Percentiles rank a stretch among this genome's conserved stretches.
These are phyloP conservation scores for Coryphaenoides rupestris DNA, from an alignment of 2,113 vertebrate species.

Conservation along the genomic window DNA sequence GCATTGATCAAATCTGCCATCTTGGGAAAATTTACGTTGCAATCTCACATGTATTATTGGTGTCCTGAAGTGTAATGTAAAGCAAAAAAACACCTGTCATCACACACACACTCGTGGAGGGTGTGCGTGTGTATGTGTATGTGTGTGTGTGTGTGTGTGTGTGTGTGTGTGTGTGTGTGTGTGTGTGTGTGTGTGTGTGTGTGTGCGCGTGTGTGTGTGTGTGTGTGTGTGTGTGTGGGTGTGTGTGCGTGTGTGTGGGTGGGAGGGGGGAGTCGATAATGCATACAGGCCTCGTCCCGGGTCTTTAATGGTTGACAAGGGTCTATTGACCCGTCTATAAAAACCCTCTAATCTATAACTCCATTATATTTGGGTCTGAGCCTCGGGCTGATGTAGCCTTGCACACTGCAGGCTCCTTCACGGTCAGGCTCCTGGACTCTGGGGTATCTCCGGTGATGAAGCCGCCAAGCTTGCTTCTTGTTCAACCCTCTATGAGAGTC, in stretches of 20 bases:
- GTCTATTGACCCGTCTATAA: constrained; percentile 65
- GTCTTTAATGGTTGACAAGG: constrained; percentile 47
- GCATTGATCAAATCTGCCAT: constrained; percentile 32
- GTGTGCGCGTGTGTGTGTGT: too few species aligned
- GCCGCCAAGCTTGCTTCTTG: too few species aligned
- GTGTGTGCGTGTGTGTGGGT: too few species aligned
- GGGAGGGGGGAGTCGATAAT: constrained; percentile 59
- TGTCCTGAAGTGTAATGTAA: constrained; percentile 44
- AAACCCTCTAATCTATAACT: constrained; percentile 61
- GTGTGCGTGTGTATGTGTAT: too few species aligned
- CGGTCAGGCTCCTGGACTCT: too few species aligned
- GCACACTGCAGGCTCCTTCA: not conserved
- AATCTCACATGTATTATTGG: constrained; percentile 62
- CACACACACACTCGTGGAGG: constrained; percentile 11
- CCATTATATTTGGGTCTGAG: constrained; percentile 56
- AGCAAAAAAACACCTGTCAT: constrained; percentile 41
- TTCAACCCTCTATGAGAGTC: too few species aligned
- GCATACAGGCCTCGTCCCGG: constrained; percentile 36
- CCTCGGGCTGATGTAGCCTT: constrained; percentile 1
- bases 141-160: too few species aligned
- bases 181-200: too few species aligned
- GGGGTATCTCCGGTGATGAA: too few species aligned
- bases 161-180: too few species aligned
- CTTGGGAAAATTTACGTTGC: constrained; percentile 44
- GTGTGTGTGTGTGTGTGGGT: too few species aligned